These are phyloP conservation scores for Trichechus manatus DNA, from an alignment of 2,113 vertebrate species.

Conservation along the genomic window DNA sequence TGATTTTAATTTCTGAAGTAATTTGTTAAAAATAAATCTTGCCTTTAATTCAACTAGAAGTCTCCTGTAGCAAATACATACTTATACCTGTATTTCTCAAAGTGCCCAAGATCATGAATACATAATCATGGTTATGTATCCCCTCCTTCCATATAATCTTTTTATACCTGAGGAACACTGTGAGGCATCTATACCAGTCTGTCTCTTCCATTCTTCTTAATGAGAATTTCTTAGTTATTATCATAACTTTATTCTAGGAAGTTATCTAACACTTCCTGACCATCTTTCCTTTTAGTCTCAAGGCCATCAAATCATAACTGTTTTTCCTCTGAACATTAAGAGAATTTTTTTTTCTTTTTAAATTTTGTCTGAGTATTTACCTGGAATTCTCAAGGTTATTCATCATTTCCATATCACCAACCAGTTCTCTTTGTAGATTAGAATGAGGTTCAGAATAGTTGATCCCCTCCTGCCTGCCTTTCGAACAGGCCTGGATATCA, in stretches of 20 bases:
- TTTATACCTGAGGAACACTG: background rate
- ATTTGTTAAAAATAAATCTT: too few relatives aligned
- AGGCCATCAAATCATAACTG: background rate
- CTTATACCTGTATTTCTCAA: too few relatives aligned
- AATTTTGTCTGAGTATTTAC: background rate
- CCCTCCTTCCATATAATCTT: background rate
- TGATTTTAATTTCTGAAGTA: too few relatives aligned
- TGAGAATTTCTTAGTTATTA: conserved; percentile 22
- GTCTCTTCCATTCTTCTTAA: background rate
- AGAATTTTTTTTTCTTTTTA: background rate
- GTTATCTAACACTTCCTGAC: background rate
- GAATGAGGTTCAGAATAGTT: background rate
- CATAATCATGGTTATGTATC: background rate
- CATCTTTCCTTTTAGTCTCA: conserved; percentile 48
- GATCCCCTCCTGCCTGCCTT: background rate
- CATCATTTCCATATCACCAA: background rate
- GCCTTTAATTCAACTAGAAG: too few relatives aligned
- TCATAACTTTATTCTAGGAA: conserved; percentile 8
- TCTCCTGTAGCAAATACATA: too few relatives aligned
- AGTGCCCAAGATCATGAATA: too few relatives aligned
- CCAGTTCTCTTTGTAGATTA: background rate
- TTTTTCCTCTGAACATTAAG: conserved; percentile 8
- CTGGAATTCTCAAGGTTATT: background rate
- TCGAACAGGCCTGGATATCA: background rate
- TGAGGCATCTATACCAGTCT: background rate